Evolutionary conservation across 2,888 invertebrate genomes (phyloP).

Genomic region (Andrena marginata): DNA sequence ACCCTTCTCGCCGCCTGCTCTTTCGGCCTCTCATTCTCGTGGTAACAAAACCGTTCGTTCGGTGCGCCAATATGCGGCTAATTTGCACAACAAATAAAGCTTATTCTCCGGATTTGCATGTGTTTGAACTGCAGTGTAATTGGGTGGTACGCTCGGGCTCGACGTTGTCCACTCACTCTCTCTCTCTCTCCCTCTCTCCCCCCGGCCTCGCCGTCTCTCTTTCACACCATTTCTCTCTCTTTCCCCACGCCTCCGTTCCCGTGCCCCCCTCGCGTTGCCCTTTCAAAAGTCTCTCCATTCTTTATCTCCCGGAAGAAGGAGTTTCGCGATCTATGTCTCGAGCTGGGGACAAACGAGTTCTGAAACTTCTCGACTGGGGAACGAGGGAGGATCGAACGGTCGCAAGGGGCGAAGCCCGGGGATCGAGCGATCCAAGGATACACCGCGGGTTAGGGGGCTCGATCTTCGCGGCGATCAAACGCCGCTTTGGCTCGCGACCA

Average conservation of each 20-base stretch:
- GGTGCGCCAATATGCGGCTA: slow-evolving; percentile 84
- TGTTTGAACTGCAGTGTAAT: slow-evolving; percentile 85
- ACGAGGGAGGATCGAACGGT: no score
- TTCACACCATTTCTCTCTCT: not conserved
- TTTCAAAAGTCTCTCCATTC: no score
- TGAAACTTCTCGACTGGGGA: no score
- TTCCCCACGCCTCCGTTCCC: slow-evolving; percentile 20
- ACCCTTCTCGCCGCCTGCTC: slow-evolving; percentile 34
- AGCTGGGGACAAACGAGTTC: no score
- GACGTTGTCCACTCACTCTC: slow-evolving; percentile 74
- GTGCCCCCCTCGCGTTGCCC: slow-evolving; percentile 15
- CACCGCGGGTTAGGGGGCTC: not conserved
- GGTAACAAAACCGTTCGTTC: slow-evolving; percentile 82
- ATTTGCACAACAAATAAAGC: slow-evolving; percentile 86
- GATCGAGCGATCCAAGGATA: no score
- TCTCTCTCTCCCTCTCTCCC: slow-evolving; percentile 45
- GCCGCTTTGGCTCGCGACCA: slow-evolving; percentile 44
- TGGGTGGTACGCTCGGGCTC: slow-evolving; percentile 82
- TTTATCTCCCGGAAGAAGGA: no score
- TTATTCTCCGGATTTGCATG: slow-evolving; percentile 85
- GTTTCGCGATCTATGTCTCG: no score
- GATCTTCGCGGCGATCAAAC: slow-evolving; percentile 31
- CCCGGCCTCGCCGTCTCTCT: slow-evolving; percentile 6
- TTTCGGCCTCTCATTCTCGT: slow-evolving; percentile 71
- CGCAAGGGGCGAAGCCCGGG: no score